A percentile compares a stretch with the other conserved stretches of the same genome.
Evolutionary conservation across 2,888 invertebrate species (phyloP).

Genomic region (Eumacrocentrus americanus): DNA sequence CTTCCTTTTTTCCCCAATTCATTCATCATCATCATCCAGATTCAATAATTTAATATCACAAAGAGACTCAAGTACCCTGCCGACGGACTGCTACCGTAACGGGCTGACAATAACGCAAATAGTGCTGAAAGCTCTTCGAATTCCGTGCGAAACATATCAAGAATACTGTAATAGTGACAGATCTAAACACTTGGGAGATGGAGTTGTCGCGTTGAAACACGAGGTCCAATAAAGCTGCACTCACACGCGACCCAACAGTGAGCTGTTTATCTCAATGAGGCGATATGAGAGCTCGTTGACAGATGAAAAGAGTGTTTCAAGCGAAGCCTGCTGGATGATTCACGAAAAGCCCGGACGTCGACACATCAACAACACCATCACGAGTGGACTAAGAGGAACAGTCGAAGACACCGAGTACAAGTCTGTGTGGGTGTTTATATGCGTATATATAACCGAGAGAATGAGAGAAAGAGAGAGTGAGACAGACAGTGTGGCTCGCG

Average conservation of each 20-base stretch:
- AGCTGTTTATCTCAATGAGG: not conserved
- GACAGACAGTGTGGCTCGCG: constrained; percentile 26
- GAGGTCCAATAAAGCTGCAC: not conserved
- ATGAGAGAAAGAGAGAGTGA: not conserved
- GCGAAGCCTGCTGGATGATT: constrained; percentile 29
- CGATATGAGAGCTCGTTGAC: constrained; percentile 7
- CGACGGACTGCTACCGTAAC: too few relatives aligned
- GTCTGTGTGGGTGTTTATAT: too few relatives aligned
- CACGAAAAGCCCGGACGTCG: constrained; percentile 30
- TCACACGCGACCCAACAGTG: not conserved
- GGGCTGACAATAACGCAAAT: too few relatives aligned
- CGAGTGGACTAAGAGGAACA: not conserved
- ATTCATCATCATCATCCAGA: not conserved
- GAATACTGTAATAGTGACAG: not conserved
- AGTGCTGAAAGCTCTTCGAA: too few relatives aligned
- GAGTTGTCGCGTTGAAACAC: not conserved
- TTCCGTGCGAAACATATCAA: not conserved
- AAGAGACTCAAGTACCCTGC: too few relatives aligned
- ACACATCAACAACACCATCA: too few relatives aligned
- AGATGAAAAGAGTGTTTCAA: constrained; percentile 18
- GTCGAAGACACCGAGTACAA: too few relatives aligned
- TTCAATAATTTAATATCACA: too few relatives aligned
- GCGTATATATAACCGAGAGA: constrained; percentile 22
- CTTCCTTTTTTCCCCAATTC: not conserved
- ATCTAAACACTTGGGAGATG: not conserved